Evolutionary conservation across 2,113 vertebrate species (phyloP).

Genomic region (Chaenogobius annularis): DNA sequence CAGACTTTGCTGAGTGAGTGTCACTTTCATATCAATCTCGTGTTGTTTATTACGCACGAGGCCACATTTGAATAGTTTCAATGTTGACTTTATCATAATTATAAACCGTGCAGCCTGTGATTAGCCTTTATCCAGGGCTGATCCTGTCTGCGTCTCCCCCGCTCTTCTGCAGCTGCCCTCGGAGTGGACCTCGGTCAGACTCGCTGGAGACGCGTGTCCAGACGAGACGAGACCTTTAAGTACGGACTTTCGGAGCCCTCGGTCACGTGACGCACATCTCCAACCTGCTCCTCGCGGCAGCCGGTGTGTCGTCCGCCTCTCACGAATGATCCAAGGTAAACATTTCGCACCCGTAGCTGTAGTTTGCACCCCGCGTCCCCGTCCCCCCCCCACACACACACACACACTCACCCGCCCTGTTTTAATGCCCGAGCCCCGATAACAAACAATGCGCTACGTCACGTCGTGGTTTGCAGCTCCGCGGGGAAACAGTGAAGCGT

Average conservation of each 20-base stretch:
- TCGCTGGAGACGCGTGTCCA: slow-evolving; percentile 48
- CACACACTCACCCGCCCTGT: background rate
- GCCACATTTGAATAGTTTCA: background rate
- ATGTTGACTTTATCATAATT: background rate
- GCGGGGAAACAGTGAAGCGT: slow-evolving; percentile 5
- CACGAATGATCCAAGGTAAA: slow-evolving; percentile 62
- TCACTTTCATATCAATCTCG: background rate
- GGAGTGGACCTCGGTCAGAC: background rate
- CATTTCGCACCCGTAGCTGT: slow-evolving; percentile 29
- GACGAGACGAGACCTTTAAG: slow-evolving; percentile 72
- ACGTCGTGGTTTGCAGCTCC: slow-evolving; percentile 18
- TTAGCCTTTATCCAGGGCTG: background rate
- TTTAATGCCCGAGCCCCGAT: background rate
- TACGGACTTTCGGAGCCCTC: slow-evolving; percentile 62
- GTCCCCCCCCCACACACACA: background rate
- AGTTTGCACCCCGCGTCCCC: background rate
- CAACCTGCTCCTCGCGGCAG: slow-evolving; percentile 49
- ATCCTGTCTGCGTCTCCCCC: background rate
- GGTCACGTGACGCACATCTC: slow-evolving; percentile 64
- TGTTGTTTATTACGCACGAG: background rate
- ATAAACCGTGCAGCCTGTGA: background rate
- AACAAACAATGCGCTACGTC: slow-evolving; percentile 20
- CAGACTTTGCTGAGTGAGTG: background rate
- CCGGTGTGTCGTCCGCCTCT: slow-evolving; percentile 37
- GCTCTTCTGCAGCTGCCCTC: background rate